These are phyloP conservation scores for Maniola hyperantus DNA, from an alignment of 2,888 invertebrate species.

Conservation along the genomic window DNA sequence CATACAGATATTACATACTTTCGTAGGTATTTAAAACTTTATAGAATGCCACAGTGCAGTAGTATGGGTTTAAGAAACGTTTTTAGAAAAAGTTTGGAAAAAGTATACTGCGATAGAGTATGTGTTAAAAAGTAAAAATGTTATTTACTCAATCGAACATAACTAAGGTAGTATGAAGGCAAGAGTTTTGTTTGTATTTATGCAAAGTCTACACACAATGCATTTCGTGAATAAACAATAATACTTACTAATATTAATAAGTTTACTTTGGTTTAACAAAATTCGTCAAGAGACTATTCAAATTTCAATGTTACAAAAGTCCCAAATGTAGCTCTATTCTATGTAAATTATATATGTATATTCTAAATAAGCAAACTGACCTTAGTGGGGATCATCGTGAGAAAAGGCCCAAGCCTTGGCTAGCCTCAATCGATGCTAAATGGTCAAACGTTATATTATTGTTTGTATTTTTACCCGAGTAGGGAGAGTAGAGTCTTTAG, in stretches of 20 bases:
- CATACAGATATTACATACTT: no score
- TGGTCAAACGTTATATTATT: not conserved
- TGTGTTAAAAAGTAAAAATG: no score
- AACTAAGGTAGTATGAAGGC: no score
- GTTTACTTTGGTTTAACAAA: not conserved
- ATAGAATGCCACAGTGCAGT: no score
- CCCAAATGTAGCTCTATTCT: not conserved
- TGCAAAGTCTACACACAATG: not conserved
- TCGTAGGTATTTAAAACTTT: no score
- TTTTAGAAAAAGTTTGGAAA: no score
- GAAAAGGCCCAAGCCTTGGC: constrained; percentile 1
- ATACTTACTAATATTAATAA: no score
- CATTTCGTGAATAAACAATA: no score
- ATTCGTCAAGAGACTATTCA: not conserved
- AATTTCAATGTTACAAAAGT: constrained; percentile 6
- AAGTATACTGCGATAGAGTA: no score
- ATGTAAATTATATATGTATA: not conserved
- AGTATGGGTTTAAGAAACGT: no score
- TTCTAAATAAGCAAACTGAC: not conserved
- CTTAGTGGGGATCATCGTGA: not conserved
- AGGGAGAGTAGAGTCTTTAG: not conserved
- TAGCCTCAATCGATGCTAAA: not conserved
- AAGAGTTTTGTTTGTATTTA: no score
- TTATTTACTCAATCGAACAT: no score
- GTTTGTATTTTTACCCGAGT: not conserved